These are phyloP conservation scores for Lacerta viridis DNA, from an alignment of 2,797 vertebrate genomes.

Conservation along the genomic window DNA sequence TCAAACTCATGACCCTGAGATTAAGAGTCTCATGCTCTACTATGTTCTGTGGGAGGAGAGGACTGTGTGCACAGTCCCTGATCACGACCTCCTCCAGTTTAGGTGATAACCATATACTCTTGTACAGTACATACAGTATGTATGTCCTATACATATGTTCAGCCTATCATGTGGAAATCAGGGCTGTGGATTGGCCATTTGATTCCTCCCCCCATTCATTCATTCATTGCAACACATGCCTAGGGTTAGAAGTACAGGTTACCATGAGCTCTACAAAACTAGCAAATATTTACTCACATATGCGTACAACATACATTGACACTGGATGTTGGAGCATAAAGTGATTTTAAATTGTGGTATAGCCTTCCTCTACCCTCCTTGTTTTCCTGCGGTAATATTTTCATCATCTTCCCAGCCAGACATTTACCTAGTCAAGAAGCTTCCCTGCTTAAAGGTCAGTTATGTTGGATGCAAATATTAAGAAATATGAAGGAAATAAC, in stretches of 20 bases:
- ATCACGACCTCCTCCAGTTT: not conserved
- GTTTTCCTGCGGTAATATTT: not conserved
- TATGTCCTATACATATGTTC: not conserved
- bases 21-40: too few relatives aligned
- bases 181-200: not conserved
- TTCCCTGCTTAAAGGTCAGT: not conserved
- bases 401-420: not conserved
- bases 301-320: not conserved
- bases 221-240: not conserved
- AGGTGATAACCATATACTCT: too few relatives aligned
- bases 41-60: not conserved
- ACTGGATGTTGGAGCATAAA: not conserved
- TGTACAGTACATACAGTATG: not conserved
- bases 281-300: not conserved
- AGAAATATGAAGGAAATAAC: too few relatives aligned
- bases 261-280: not conserved
- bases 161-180: not conserved
- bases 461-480: not conserved
- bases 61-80: not conserved
- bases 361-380: not conserved
- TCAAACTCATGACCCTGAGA: too few relatives aligned
- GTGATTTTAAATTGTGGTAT: conserved; percentile 13
- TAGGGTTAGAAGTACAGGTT: not conserved
- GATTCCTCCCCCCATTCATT: not conserved
- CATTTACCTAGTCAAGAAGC: not conserved